Evolutionary conservation across 2,113 vertebrate genomes (phyloP), one percentile per base, ranked within the genome.

Genomic region (Mustela lutreola): DNA sequence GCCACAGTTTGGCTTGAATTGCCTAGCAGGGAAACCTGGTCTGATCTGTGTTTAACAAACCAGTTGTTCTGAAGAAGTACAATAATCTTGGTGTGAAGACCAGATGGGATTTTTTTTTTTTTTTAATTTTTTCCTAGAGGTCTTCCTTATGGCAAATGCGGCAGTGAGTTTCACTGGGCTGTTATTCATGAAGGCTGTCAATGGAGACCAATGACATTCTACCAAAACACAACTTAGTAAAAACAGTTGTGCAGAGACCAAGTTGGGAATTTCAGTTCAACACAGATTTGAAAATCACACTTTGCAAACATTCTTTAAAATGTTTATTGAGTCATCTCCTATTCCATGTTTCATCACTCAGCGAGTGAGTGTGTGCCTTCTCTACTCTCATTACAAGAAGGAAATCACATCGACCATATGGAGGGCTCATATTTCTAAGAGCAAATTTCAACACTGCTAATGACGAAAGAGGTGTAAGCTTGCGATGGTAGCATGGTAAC

Each of bases 231-330:
- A 96, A 97, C 91, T 92, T 85, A 92, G 93, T 62, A 42, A 65
- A 92, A 95, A 97, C 76, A 97, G 95, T 80, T 96, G 76, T 92
- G 78, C 80, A 48, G 92, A 95, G 95, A 96, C 92, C 60, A 88
- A 91, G 94, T 73, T 84, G 87, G 65, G 78, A 95, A 79, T 96
- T 97, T 93, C 95, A 97, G 96, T 84, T 97, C 91, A 95, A 96
- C 82, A 91, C 39, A 83, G 93, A 95, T 70, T 85, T 96, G 97
- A 93, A 97, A 97, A 97, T 98, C 96, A 92, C 97, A 97, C 95
- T 97, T 97, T 96, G 94, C 90, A 98, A 97, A 98, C 97, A 96
- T 67, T 96, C 65, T 87, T 92, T 84, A 92, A 94, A 96, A 96
- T 98, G 90, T 96, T 97, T 97, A 90, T 75, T 94, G 96, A 98